A percentile compares a stretch with the other conserved stretches of the same genome.
phyloP scores from a whole-genome alignment of 1,140 invertebrate genomes.

The Drosophila suzukii region DNA sequence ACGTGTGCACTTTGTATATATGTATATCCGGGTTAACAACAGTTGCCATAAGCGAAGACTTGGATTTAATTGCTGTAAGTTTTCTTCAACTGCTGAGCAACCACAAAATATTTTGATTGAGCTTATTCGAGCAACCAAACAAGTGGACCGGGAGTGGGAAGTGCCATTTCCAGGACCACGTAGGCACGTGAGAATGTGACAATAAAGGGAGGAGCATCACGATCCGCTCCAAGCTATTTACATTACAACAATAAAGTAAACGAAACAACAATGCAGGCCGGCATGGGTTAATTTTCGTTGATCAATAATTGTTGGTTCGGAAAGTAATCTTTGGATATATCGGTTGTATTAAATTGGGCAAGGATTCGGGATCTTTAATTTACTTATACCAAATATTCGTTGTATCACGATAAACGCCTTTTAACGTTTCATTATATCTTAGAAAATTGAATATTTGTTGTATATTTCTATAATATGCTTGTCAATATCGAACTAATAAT shows the following conservation, averaged over 20 bases:
- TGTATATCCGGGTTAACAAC: constrained; percentile 29
- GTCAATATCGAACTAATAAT: not conserved
- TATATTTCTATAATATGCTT: not conserved
- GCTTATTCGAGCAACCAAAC: constrained; percentile 76
- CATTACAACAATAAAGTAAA: constrained; percentile 27
- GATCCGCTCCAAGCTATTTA: constrained; percentile 34
- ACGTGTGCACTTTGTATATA: constrained; percentile 20
- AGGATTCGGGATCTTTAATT: not conserved
- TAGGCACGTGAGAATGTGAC: constrained; percentile 59
- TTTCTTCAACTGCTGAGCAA: constrained; percentile 27
- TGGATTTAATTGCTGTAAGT: constrained; percentile 6
- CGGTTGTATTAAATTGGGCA: not conserved
- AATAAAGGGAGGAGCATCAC: constrained; percentile 10
- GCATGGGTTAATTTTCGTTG: constrained; percentile 10
- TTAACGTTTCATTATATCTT: not conserved
- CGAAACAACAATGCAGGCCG: constrained; percentile 36
- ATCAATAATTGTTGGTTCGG: constrained; percentile 1
- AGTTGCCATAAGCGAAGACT: constrained; percentile 16
- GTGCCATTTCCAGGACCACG: constrained; percentile 8
- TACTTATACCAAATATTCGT: constrained; percentile 12
- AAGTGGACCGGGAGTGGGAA: constrained; percentile 7
- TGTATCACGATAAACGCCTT: constrained; percentile 4
- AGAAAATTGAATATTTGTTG: not conserved
- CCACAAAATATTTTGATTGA: constrained; percentile 49
- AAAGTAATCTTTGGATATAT: constrained; percentile 19